Conservation (phyloP, 2,797 vertebrate species). For the Glossophaga mutica region DNA sequence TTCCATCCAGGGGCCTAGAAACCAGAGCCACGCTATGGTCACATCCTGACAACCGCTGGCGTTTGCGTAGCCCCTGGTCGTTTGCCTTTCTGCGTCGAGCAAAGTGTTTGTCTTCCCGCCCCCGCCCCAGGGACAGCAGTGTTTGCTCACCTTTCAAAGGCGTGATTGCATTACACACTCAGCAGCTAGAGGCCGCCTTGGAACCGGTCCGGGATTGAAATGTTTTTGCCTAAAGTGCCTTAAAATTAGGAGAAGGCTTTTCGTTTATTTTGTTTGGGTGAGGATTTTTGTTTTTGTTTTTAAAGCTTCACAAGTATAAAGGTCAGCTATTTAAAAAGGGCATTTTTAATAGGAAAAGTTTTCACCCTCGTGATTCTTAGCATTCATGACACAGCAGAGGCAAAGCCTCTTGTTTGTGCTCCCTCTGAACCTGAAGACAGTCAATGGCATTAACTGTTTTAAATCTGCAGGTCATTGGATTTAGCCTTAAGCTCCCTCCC, state of each 20-base stretch:
- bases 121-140: rapidly evolving
- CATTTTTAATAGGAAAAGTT: background rate
- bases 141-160: slow-evolving; percentile 4
- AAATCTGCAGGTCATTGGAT: background rate
- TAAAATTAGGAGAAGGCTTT: background rate
- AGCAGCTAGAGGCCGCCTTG: background rate
- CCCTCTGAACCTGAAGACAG: background rate
- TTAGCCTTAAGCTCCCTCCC: background rate
- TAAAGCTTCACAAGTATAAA: background rate
- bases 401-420: background rate
- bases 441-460: background rate
- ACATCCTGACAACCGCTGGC: background rate
- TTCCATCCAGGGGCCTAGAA: background rate
- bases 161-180: background rate
- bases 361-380: background rate
- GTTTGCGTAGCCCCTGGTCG: background rate
- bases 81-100: background rate
- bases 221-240: background rate
- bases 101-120: background rate
- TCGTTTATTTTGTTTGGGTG: slow-evolving; percentile 39
- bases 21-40: background rate
- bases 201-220: background rate
- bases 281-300: slow-evolving; percentile 44
- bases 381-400: background rate
- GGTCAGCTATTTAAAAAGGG: background rate